These are phyloP conservation scores for Bagarius yarrelli DNA, from an alignment of 2,113 vertebrate species.

Conservation along the genomic window DNA sequence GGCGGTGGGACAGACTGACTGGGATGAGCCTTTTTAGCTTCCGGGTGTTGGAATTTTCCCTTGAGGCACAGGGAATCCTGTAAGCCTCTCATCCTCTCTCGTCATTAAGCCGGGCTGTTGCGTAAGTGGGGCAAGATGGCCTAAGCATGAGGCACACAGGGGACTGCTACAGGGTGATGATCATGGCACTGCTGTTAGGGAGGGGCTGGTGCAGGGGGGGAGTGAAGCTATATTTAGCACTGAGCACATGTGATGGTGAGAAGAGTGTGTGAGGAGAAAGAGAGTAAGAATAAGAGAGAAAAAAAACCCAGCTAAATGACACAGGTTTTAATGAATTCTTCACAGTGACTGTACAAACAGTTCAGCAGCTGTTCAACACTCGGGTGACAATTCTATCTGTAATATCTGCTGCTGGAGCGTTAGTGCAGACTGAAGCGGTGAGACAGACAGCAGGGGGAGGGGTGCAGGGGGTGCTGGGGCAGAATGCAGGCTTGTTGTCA, in stretches of 20 bases:
- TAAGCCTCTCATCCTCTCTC: constrained; percentile 56
- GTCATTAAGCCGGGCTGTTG: constrained; percentile 56
- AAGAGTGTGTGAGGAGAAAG: constrained; percentile 49
- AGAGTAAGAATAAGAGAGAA: constrained; percentile 42
- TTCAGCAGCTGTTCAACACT: constrained; percentile 16
- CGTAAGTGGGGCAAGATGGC: constrained; percentile 56
- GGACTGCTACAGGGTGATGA: constrained; percentile 45
- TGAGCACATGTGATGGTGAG: not conserved
- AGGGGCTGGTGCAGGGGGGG: constrained; percentile 28
- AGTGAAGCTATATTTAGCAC: constrained; percentile 65
- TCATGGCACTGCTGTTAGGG: constrained; percentile 4
- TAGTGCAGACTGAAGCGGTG: constrained; percentile 8
- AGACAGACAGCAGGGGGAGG: not conserved
- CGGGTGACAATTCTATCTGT: not conserved
- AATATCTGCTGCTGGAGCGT: not conserved
- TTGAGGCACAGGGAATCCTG: constrained; percentile 58
- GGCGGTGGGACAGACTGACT: constrained; percentile 28
- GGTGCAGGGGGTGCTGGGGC: not conserved
- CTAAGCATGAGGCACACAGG: constrained; percentile 45
- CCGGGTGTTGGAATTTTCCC: constrained; percentile 45
- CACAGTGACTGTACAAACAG: constrained; percentile 11
- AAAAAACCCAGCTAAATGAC: constrained; percentile 32
- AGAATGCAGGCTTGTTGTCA: constrained; percentile 9
- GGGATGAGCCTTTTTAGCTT: constrained; percentile 42
- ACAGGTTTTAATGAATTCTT: not conserved